phyloP scores from a whole-genome alignment of 2,113 vertebrate species.

The Oriolus oriolus region DNA sequence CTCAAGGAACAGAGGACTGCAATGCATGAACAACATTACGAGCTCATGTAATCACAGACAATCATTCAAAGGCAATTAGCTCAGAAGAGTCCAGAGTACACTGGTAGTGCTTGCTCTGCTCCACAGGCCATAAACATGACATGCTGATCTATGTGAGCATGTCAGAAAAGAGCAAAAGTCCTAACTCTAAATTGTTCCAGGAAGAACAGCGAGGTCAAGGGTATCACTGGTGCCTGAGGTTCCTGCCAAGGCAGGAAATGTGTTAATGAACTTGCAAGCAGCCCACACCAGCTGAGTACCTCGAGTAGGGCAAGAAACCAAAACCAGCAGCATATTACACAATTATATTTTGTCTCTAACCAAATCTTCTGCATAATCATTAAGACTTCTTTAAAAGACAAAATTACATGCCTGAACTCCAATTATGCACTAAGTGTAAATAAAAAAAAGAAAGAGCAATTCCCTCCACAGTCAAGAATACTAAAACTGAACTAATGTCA shows the following conservation, averaged over 20 bases:
- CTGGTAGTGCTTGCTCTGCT: background rate
- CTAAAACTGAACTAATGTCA: background rate
- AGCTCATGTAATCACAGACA: background rate
- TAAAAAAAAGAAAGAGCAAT: background rate
- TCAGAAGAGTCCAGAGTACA: background rate
- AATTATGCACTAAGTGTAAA: background rate
- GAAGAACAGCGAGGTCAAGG: conserved; percentile 16
- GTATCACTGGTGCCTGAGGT: background rate
- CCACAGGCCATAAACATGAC: background rate
- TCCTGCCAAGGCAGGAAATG: conserved; percentile 1
- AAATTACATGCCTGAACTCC: background rate
- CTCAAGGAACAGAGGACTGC: background rate
- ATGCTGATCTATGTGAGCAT: background rate
- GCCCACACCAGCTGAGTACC: background rate
- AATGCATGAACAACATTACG: background rate
- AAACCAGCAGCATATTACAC: background rate
- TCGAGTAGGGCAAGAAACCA: background rate
- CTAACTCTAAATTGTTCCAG: background rate
- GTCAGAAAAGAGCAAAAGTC: conserved; percentile 22
- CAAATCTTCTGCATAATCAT: background rate
- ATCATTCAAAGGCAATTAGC: background rate
- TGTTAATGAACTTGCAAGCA: background rate
- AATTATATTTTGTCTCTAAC: background rate
- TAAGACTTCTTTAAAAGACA: background rate
- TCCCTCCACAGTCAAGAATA: background rate